A percentile compares a stretch with the other conserved stretches of the same genome.
These are phyloP conservation scores for Sphenodon punctatus DNA, from an alignment of 2,797 vertebrate genomes.

Conservation along the genomic window DNA sequence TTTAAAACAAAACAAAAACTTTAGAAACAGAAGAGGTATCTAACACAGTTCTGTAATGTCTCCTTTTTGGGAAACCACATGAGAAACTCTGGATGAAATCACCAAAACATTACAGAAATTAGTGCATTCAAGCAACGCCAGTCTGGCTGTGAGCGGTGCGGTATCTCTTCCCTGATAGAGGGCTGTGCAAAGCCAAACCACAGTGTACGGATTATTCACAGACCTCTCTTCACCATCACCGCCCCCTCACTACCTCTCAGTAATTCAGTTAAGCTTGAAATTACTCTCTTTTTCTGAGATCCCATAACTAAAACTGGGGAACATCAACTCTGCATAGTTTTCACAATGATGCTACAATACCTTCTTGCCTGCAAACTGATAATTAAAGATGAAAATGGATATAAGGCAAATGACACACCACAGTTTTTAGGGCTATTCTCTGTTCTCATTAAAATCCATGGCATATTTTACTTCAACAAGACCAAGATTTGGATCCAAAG, in stretches of 20 bases:
- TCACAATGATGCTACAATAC: no score
- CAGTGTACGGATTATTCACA: background rate
- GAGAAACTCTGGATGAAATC: background rate
- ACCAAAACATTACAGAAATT: background rate
- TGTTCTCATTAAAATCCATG: background rate
- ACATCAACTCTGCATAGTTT: no score
- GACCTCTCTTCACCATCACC: background rate
- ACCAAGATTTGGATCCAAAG: background rate
- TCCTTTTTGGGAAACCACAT: background rate
- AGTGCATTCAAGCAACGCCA: background rate
- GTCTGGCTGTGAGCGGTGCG: background rate
- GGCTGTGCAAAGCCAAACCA: background rate
- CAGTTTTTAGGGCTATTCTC: background rate
- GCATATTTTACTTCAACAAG: background rate
- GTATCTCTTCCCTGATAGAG: background rate
- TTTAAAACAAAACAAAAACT: no score
- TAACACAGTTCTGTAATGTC: background rate
- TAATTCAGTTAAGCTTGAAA: background rate
- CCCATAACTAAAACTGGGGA: background rate
- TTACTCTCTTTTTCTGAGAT: background rate
- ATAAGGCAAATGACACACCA: fast-evolving
- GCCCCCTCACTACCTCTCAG: background rate
- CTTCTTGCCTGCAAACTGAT: background rate
- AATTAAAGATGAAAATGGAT: background rate
- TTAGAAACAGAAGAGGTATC: background rate